Evolutionary conservation across 2,888 invertebrate genomes (phyloP).

Genomic region (Xestia ashworthii): DNA sequence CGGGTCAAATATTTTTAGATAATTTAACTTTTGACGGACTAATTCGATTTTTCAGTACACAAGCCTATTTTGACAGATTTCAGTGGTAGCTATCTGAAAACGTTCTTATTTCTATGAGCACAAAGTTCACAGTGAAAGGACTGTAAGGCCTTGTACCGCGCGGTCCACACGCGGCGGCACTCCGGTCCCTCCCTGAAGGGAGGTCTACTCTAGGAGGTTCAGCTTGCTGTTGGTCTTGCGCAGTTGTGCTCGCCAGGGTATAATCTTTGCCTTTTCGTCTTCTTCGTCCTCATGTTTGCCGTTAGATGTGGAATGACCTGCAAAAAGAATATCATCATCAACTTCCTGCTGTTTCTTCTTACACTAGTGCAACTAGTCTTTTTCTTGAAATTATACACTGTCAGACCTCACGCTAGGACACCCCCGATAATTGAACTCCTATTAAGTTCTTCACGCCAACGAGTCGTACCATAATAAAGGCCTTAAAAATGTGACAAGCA

Average conservation of each 20-base stretch:
- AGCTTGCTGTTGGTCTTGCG: conserved; percentile 97
- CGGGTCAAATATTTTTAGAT: too few species aligned
- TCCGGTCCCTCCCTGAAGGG: conserved; percentile 21
- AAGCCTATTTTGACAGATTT: neutral
- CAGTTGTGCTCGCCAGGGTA: conserved; percentile 97
- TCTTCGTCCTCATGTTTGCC: conserved; percentile 87
- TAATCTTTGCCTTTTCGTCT: conserved; percentile 93
- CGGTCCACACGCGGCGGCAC: conserved; percentile 60
- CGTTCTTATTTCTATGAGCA: neutral
- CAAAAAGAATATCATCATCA: conserved; percentile 14
- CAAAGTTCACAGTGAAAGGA: neutral
- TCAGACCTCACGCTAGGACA: too few species aligned
- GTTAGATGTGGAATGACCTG: conserved; percentile 83
- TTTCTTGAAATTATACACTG: neutral
- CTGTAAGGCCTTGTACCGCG: conserved; percentile 54
- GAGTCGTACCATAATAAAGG: too few species aligned
- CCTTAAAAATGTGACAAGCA: too few species aligned
- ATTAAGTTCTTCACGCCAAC: too few species aligned
- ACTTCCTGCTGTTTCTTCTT: neutral
- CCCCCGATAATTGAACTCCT: neutral
- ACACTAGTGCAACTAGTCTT: neutral
- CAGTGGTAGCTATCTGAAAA: neutral
- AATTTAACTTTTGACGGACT: too few species aligned
- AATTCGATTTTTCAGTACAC: too few species aligned
- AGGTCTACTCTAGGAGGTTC: conserved; percentile 92